Base-by-base conservation (phyloP, 2,797 vertebrate species). In the Acrocephalus scirpaceus region DNA sequence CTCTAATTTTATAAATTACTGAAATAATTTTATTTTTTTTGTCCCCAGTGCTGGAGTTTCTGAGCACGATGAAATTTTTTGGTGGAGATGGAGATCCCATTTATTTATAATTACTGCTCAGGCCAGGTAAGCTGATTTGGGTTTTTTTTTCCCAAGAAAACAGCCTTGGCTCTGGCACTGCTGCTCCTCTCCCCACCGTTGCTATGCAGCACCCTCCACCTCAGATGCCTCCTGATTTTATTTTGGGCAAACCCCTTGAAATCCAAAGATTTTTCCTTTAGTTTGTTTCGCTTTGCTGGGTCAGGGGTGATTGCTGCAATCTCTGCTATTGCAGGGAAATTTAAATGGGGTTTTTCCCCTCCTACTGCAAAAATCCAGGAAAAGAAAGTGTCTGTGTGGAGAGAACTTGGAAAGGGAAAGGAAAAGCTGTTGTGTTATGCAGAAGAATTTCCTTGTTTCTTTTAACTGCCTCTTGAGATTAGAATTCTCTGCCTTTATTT, bases 401-500 rank as follows among this genome's bases (percentile, higher is more conserved):
- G 36, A 48, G 29, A 60, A 26, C 18, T 60, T 58, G 21, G 69
- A 54, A 83, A 77, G 61, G 56, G 42, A 38, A 38, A 61, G 51
- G 54, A 34, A 93, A 92, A 88, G 25, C 60, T 90, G 50, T 42
- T 50, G 42, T 78, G 76, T 73, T 92, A 54, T 54, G 70, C 50
- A 90, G 74, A 65, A 87, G 22, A 65, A 57, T 88, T 81, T 78
- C 54, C 74, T 67, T 87, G 57, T 70, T 94, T 78, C 74, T 61
- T 92, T 84, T 74, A 77, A 51, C 62, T 48, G 23, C 78, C 80
- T 92, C 88, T 42, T 74, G 93, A 81, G 91, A 56, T 87, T 70
- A 23, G 25, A 60, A 74, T 61, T 76, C 75, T 82, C 72, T 90
- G 82, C 36, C 57, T 91, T 86, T 56, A 45, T 70, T 71, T 90